Evolutionary conservation across 2,797 vertebrate species (phyloP), one percentile per base, ranked within the genome.

Genomic region (Enteromius anoplus): DNA sequence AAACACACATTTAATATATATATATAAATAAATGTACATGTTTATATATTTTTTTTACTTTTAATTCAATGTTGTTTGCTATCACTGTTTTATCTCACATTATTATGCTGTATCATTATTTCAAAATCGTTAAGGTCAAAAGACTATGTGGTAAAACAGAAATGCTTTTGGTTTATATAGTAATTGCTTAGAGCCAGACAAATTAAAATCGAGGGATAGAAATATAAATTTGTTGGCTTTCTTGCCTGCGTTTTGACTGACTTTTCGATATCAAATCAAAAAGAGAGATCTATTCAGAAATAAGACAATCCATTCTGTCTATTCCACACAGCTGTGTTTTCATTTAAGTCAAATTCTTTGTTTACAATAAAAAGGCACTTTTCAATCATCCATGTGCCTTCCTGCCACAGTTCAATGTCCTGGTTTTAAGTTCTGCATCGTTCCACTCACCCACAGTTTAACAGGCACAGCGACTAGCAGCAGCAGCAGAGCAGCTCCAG

Each of bases 361-460:
- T 34, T 19, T 34, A 40, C 51, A 55, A 55, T 40, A 58, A 6
- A 23, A 40, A 55, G 19, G 11, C 51, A 40, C 23, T 26, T 69
- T 10, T 19, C 49, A 26, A 26, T 26, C 26, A 26, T 26, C 26
- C 26, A 26, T 26, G 26, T 26, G 26, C 26, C 12, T 60, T 60
- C 53, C 53, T 26, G 19, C 5, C 11, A 8, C 15, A 47, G 19
- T 47, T 78, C 34, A 47, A 45, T 4, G 10, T 5, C 55, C 53
- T 21, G 45, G n/a, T 64, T 23, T 34, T 65, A 42, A 19, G n/a
- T 42, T 62, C 40, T 29, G 23, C 23, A 60, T 21, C 55, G 8
- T 10, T 23, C 17, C 75, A 90, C 90, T 91, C 88, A 91, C 88
- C 89, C 85, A 87, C 21, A 86, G 47, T 75, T 87, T 88, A 81